Conservation (phyloP, 1,140 invertebrate genomes). For the Lordiphosa collinella region DNA sequence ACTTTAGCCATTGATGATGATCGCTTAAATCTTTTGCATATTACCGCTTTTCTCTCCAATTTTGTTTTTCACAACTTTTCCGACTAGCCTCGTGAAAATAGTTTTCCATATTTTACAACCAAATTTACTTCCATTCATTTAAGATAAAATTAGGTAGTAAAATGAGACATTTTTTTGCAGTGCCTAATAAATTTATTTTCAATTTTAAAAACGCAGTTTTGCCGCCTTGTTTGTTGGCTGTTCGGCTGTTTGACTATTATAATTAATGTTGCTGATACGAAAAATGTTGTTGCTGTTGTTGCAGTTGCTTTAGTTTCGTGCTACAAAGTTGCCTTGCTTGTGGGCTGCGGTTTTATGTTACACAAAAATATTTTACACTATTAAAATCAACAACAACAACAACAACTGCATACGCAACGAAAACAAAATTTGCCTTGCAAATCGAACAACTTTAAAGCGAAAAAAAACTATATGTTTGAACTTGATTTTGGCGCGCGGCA, state of each 20-base stretch:
- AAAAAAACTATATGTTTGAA: conserved; percentile 51
- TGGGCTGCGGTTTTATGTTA: conserved; percentile 68
- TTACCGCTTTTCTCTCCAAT: too few species aligned
- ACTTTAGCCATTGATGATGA: too few species aligned
- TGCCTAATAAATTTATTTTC: conserved; percentile 46
- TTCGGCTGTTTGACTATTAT: conserved; percentile 55
- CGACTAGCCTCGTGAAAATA: not conserved
- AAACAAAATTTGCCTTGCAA: conserved; percentile 65
- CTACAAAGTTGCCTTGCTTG: conserved; percentile 35
- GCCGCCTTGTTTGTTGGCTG: conserved; percentile 36
- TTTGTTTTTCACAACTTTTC: too few species aligned
- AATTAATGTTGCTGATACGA: conserved; percentile 75
- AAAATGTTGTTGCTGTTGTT: conserved; percentile 42
- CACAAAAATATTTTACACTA: conserved; percentile 64
- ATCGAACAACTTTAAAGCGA: conserved; percentile 38
- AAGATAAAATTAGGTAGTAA: not conserved
- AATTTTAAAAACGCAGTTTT: conserved; percentile 58
- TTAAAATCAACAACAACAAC: conserved; percentile 51
- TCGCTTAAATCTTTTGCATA: too few species aligned
- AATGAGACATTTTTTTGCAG: conserved; percentile 8
- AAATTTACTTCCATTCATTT: not conserved
- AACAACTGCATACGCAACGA: conserved; percentile 23
- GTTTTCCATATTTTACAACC: not conserved
- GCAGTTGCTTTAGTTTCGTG: conserved; percentile 41
- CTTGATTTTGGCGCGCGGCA: conserved; percentile 69